phyloP scores from a whole-genome alignment of 2,797 vertebrate species.

The Carduelis carduelis region DNA sequence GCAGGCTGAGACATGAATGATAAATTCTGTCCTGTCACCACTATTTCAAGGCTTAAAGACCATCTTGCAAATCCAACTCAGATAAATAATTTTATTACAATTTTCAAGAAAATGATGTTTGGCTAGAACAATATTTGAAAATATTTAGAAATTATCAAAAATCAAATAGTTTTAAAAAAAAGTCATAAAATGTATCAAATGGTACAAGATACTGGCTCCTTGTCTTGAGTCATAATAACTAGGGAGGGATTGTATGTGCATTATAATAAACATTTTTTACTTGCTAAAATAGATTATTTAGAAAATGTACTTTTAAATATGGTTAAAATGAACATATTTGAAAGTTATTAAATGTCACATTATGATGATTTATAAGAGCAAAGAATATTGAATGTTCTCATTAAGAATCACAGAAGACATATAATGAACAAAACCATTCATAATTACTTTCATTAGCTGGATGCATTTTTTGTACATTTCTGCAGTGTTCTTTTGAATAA shows the following conservation, averaged over 20 bases:
- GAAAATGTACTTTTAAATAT: background rate
- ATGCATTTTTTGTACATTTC: background rate
- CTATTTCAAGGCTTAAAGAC: background rate
- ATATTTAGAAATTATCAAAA: background rate
- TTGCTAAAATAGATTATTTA: background rate
- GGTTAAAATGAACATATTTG: background rate
- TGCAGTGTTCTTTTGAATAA: background rate
- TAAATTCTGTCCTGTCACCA: background rate
- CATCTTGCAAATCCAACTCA: background rate
- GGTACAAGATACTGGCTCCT: background rate
- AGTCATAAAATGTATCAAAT: background rate
- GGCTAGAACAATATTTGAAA: background rate
- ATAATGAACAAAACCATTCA: background rate
- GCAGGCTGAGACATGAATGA: background rate
- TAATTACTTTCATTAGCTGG: background rate
- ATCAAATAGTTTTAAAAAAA: background rate
- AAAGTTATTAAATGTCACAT: background rate
- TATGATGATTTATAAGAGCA: background rate
- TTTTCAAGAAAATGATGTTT: background rate
- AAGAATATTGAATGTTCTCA: background rate
- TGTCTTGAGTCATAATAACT: background rate
- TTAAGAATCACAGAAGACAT: background rate
- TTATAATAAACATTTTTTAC: background rate
- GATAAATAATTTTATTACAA: background rate
- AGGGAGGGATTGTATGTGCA: background rate